Evolutionary conservation across 2,888 invertebrate genomes (phyloP), one percentile per base, ranked within the genome.

Genomic region (Acleris holmiana): DNA sequence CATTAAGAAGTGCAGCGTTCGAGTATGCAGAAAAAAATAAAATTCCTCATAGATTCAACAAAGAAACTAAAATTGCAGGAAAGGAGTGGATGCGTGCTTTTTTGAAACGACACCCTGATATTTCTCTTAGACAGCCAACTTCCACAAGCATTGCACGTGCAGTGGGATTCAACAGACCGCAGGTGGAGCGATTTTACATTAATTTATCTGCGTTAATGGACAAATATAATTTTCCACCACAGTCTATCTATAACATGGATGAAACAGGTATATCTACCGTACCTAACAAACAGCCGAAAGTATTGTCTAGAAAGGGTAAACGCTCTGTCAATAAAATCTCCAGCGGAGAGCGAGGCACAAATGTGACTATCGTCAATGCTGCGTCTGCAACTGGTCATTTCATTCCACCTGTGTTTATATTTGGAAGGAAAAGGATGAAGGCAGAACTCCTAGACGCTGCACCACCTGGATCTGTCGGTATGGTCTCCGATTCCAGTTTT

Each of bases 341-440:
- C 23, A 23, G 23, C 23, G 23, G 23, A 23, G 23, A 23, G 23
- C 29, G 72, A 61, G 75, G 72, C 7, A 55, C 58, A 46, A 72
- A 54, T 23, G 51, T 73, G 6, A 69, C 67, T n/a, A 53, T 68
- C 8, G 64, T 68, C 4, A 35, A 15, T 62, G 67, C 67, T 18
- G 73, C 79, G 73, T 71, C 58, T 67, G 78, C 78, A 8, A 68
- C 70, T 49, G 80, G 80, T 4, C 54, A 71, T 48, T 73, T 57
- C 54, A 44, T 84, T 10, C 80, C 82, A 6, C 82, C 82, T 10
- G 61, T 76, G 13, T 67, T 83, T 18, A 77, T 84, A 59, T 84
- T 80, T 69, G 72, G 73, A 0, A 57, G 80, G 5, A 76, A 79
- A 64, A 75, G 78, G 46, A 74, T 76, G 71, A 79, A 78, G 41